Evolutionary conservation across 2,113 vertebrate species (phyloP).

Genomic region (Labeo catla): DNA sequence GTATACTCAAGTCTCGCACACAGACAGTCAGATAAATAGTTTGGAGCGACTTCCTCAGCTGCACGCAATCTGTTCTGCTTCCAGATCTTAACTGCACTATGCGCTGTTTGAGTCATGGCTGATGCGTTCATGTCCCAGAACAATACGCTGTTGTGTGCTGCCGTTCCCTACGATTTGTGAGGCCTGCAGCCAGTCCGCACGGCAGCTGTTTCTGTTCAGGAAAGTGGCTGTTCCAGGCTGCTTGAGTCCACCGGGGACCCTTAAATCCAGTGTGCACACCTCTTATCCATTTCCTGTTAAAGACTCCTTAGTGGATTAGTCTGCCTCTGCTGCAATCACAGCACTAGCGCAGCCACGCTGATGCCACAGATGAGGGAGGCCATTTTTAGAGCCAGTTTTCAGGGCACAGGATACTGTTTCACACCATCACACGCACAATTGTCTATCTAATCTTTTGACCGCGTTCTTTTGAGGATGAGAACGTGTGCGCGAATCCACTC

Average conservation of each 20-base stretch:
- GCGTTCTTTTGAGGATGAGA: constrained; percentile 3
- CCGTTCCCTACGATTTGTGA: constrained; percentile 39
- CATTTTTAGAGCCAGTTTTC: neutral
- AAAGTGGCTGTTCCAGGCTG: constrained; percentile 61
- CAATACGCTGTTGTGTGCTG: constrained; percentile 33
- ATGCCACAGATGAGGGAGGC: constrained; percentile 21
- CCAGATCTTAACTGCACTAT: constrained; percentile 22
- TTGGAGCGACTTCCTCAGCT: constrained; percentile 8
- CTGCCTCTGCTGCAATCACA: constrained; percentile 34
- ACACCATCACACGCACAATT: neutral
- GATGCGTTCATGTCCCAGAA: constrained; percentile 23
- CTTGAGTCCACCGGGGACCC: constrained; percentile 62
- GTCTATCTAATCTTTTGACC: constrained; percentile 25
- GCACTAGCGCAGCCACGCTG: neutral
- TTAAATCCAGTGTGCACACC: constrained; percentile 64
- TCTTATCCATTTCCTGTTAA: constrained; percentile 61
- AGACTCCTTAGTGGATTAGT: constrained; percentile 63
- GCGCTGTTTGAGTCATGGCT: constrained; percentile 29
- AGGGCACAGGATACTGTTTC: neutral
- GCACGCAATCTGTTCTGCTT: constrained; percentile 38
- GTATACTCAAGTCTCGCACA: neutral
- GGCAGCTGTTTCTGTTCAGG: constrained; percentile 62
- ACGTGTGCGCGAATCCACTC: constrained; percentile 47
- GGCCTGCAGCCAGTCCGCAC: constrained; percentile 39
- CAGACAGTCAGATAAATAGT: constrained; percentile 16